Evolutionary conservation across 92 coral and sea anemone genomes (phyloP), one percentile per base, ranked within the genome.

Genomic region (Porites cylindrica): DNA sequence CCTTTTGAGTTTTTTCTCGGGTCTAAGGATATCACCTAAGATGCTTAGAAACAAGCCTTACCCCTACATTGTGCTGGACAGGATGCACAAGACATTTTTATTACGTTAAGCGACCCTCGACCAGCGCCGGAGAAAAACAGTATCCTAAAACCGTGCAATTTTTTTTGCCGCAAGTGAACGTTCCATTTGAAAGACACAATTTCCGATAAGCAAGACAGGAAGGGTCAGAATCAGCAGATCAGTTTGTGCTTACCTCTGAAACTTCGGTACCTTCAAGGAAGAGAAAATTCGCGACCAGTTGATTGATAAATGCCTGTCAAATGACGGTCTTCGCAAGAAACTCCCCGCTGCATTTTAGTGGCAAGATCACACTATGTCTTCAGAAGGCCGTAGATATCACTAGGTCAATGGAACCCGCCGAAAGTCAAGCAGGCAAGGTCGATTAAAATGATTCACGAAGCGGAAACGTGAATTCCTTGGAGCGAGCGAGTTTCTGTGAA

Each of bases 1-100:
- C 82, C 89, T 1, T 89, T 92, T 62, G 86, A 89, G 74, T 92
- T 85, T 26, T 92, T 75, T 19, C 83, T 92, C 10, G 95, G 86
- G 58, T 93, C 77, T 1, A 92, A 89, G 47, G 89, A 90, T 0
- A 17, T 88, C 20, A 63, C 73, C 50, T 72, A 78, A 47, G 91
- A n/a, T 19, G 32, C 70, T 66, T 85, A 70, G 72, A 78, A 61
- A 62, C 76, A 50, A 47, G 86, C 88, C 24, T 43, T 88, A 13
- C 21, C 82, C 17, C 70, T 82, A 13, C 83, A 88, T 51, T 82
- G 90, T 16, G 78, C 68, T 7, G 59, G 90, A 43, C 77, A 72
- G 17, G 71, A 66, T 54, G 60, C 3, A 54, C 60, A 54, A 6
- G 60, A 66, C 16, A 76, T 54, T 20, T 76, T 76, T 18, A 16